Evolutionary conservation across 2,113 vertebrate genomes (phyloP).

Genomic region (Crotalus viridis): DNA sequence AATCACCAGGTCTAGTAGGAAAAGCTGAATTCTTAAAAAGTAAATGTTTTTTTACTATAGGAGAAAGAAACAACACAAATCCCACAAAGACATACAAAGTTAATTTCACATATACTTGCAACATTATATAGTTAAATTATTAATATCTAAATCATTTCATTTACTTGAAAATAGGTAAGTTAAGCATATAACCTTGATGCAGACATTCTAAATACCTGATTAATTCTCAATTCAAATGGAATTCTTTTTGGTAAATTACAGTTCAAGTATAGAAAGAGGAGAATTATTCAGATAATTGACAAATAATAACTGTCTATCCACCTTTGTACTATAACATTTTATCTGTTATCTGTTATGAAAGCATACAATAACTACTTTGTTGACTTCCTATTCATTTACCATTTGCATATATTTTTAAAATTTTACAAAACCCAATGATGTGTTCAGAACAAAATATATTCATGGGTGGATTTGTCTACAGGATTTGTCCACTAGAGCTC

Average conservation of each 20-base stretch:
- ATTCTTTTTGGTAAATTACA: not conserved
- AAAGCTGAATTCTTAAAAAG: not conserved
- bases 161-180: not conserved
- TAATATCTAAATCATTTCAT: not conserved
- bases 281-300: not conserved
- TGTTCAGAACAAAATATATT: not conserved
- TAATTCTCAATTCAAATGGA: not conserved
- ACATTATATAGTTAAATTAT: not conserved
- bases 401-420: not conserved
- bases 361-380: not conserved
- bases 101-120: not conserved
- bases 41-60: not conserved
- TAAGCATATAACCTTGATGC: not conserved
- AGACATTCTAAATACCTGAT: not conserved
- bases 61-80: not conserved
- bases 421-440: not conserved
- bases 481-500: not conserved
- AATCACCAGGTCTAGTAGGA: not conserved
- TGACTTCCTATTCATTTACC: not conserved
- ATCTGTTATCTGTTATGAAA: not conserved
- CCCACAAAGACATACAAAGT: not conserved
- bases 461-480: not conserved
- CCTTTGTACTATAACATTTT: not conserved
- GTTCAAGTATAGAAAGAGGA: not conserved
- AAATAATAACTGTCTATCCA: not conserved